Conservation (phyloP, 2,113 vertebrate genomes). For the Notiomystis cincta region DNA sequence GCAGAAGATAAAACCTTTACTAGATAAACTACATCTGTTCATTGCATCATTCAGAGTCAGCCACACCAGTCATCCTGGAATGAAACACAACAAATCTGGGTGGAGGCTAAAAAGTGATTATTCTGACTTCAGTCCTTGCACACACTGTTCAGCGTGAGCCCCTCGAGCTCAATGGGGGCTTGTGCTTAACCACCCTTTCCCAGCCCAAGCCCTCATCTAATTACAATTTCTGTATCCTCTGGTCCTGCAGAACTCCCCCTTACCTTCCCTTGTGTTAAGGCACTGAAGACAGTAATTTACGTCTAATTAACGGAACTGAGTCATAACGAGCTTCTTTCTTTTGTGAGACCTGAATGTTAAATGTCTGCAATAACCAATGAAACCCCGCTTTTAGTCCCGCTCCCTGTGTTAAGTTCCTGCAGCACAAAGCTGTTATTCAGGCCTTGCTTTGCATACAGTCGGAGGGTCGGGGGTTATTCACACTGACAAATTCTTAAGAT, state of each 20-base stretch:
- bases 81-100: neutral
- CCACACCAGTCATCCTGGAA: neutral
- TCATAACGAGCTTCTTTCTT: conserved; percentile 76
- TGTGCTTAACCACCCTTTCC: conserved; percentile 62
- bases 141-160: neutral
- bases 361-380: conserved; percentile 68
- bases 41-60: neutral
- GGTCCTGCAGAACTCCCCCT: conserved; percentile 65
- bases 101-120: neutral
- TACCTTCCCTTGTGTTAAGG: conserved; percentile 73
- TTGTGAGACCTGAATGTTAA: conserved; percentile 70
- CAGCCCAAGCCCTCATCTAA: conserved; percentile 66
- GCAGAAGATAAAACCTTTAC: neutral
- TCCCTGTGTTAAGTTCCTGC: conserved; percentile 36
- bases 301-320: conserved; percentile 82
- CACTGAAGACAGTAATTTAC: conserved; percentile 78
- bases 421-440: conserved; percentile 76
- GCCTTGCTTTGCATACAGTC: conserved; percentile 81
- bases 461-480: conserved; percentile 80
- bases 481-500: conserved; percentile 78
- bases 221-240: conserved; percentile 72
- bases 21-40: conserved; percentile 1
- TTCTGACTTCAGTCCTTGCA: neutral
- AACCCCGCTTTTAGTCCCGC: conserved; percentile 61
- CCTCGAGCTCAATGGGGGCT: conserved; percentile 18